A percentile compares a stretch with the other conserved stretches of the same genome.
phyloP scores from a whole-genome alignment of 2,113 vertebrate species.

The Hippocampus zosterae region DNA sequence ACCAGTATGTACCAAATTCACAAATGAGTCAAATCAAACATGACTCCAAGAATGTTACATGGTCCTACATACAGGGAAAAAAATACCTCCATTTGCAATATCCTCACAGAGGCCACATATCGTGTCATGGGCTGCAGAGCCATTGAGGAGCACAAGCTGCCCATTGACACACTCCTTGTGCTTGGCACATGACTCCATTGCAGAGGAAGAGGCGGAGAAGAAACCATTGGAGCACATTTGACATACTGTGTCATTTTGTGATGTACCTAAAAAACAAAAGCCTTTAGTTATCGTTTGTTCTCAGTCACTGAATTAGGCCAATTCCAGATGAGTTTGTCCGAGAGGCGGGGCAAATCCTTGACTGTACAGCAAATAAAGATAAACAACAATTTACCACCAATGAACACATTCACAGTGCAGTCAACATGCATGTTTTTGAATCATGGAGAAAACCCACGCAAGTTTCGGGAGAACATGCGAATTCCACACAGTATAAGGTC shows the following conservation, averaged over 20 bases:
- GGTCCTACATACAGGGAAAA: neutral
- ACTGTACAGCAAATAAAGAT: too few species aligned
- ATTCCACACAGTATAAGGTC: too few species aligned
- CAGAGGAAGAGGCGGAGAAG: conserved; percentile 58
- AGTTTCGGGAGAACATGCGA: too few species aligned
- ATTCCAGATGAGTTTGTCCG: too few species aligned
- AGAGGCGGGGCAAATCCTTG: too few species aligned
- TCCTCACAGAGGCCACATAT: conserved; percentile 61
- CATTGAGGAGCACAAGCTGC: conserved; percentile 28
- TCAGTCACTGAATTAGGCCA: too few species aligned
- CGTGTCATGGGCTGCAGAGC: conserved; percentile 35
- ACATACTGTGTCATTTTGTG: conserved; percentile 55
- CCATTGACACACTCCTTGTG: conserved; percentile 49
- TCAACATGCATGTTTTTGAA: too few species aligned
- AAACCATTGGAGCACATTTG: conserved; percentile 46
- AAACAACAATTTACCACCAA: too few species aligned
- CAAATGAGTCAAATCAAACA: neutral
- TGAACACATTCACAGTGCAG: too few species aligned
- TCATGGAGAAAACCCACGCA: too few species aligned
- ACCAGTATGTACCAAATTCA: neutral
- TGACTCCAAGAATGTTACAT: neutral
- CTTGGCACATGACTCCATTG: conserved; percentile 40
- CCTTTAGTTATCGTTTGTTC: too few species aligned
- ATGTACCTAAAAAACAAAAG: conserved; percentile 48
- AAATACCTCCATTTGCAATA: conserved; percentile 42